Conservation (phyloP, 2,113 vertebrate genomes). For the Embiotoca jacksoni region DNA sequence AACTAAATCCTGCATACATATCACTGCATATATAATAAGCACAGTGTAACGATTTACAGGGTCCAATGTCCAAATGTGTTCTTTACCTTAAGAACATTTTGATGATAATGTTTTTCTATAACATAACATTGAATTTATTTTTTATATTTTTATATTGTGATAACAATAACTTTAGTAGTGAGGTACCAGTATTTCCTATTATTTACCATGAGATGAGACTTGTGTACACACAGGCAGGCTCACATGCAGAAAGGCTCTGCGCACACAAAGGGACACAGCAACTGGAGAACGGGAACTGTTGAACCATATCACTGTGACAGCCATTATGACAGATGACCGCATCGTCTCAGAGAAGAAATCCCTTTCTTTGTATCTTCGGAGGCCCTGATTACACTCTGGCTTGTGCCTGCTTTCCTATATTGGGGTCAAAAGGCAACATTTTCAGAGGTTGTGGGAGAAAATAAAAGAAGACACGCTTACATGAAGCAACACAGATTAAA, state of each 20-base stretch:
- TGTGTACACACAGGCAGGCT: slow-evolving; percentile 29
- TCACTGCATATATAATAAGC: too few relatives aligned
- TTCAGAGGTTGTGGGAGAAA: slow-evolving; percentile 42
- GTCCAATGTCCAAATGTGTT: too few relatives aligned
- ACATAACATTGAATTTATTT: background rate
- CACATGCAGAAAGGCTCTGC: slow-evolving; percentile 11
- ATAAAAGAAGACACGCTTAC: slow-evolving; percentile 19
- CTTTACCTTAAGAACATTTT: too few relatives aligned
- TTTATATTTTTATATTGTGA: background rate
- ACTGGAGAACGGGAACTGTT: slow-evolving; percentile 69
- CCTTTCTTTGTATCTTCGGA: slow-evolving; percentile 57
- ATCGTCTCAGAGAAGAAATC: slow-evolving; percentile 72
- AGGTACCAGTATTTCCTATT: background rate
- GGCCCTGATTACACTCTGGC: slow-evolving; percentile 51
- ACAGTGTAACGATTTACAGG: too few relatives aligned
- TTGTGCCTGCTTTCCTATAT: slow-evolving; percentile 44
- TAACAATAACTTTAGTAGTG: background rate
- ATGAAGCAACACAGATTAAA: slow-evolving; percentile 8
- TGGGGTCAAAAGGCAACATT: slow-evolving; percentile 62
- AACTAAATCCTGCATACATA: too few relatives aligned
- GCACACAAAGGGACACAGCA: slow-evolving; percentile 59
- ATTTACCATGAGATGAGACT: background rate
- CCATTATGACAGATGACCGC: slow-evolving; percentile 80
- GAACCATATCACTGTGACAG: slow-evolving; percentile 77
- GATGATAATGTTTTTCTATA: too few relatives aligned